Base-by-base conservation (phyloP, 2,888 invertebrate species). In the Stenurella melanura region DNA sequence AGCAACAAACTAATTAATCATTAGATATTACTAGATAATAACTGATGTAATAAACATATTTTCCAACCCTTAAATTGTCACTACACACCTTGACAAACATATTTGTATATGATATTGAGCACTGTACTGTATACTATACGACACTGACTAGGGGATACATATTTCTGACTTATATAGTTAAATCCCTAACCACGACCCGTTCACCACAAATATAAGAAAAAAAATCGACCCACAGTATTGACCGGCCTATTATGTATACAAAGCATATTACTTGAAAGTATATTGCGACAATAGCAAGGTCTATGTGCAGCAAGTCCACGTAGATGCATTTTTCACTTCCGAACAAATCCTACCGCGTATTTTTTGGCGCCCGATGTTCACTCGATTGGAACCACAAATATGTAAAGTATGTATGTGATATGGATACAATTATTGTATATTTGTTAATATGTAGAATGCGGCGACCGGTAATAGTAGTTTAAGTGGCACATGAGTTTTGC, bases 1-100 rank as follows among this genome's bases (percentile, higher is more conserved):
- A 7, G 7, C 3, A 34, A 7, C 7, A 9, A 6, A 34, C 3
- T 34, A 34, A 2, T 34, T 34, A 6, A 34, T 9, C 0, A 9
- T 34, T 34, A 6, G 30, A 34, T 34, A 34, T 34, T 34, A 34
- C 30, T 7, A 34, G 30, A 34, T 34, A 34, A 26, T 7, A 34
- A 34, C 30, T 34, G 21, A n/a, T n/a, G n/a, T 50, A 6, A 15
- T 50, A 42, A 42, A 42, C 15, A 15, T 15, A 50, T 50, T 64
- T 56, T 26, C 38, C 66, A 63, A 78, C 70, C 76, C 74, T 60
- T 72, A 78, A 61, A 57, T 50, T 34, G 42, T 64, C 68, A 78
- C 76, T 76, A 83, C 84, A 82, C 83, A 86, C 86, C 86, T 86
- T 86, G 74, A 82, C 82, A 76, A 86, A 84, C 86, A 86, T 86